These are phyloP conservation scores for Mormyrops boulengeri DNA, from an alignment of 2,797 vertebrate species.

Conservation along the genomic window DNA sequence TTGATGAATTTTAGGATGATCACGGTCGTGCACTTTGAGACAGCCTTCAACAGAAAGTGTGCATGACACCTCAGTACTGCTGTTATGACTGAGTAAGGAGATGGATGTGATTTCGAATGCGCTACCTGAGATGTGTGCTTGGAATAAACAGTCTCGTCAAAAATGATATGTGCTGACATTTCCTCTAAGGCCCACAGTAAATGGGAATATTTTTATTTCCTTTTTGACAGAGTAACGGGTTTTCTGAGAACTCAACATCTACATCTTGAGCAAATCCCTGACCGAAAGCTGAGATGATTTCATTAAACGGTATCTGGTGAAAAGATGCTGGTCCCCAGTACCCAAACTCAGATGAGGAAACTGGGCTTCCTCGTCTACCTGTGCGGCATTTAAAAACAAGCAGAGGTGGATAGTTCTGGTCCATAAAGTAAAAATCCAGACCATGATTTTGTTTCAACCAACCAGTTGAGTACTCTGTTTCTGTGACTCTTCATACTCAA, in stretches of 20 bases:
- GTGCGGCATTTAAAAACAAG: not conserved
- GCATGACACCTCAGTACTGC: not conserved
- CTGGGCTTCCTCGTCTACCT: not conserved
- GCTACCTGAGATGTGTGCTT: not conserved
- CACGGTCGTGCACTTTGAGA: not conserved
- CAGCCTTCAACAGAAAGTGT: not conserved
- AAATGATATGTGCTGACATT: conserved; percentile 5
- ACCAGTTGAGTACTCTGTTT: not conserved
- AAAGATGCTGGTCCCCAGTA: not conserved
- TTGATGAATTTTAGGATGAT: not conserved
- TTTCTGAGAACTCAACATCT: not conserved
- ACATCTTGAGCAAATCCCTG: not conserved
- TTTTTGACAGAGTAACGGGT: not conserved
- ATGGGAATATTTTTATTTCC: not conserved
- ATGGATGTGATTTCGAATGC: not conserved
- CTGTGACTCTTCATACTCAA: not conserved
- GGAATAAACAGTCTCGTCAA: not conserved
- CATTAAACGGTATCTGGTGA: not conserved
- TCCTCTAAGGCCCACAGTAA: not conserved
- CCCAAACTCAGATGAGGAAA: not conserved
- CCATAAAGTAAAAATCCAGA: not conserved
- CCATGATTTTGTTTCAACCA: not conserved
- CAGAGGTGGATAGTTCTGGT: not conserved
- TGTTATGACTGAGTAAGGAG: not conserved
- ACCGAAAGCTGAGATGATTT: not conserved